Evolutionary conservation across 2,113 vertebrate species (phyloP).

Genomic region (Calidris pygmaea): DNA sequence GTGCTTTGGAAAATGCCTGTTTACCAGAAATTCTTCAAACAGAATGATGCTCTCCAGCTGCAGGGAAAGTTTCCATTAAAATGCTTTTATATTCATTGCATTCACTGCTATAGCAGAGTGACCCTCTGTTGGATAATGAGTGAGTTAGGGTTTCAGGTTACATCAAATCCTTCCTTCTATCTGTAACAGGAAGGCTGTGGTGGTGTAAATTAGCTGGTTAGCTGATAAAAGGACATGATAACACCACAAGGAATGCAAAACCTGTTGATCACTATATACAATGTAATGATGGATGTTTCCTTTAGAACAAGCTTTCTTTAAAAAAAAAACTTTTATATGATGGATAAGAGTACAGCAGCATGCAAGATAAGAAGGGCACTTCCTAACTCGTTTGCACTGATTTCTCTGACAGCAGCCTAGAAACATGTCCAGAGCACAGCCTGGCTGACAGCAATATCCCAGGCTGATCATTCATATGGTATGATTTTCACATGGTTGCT

Average conservation of each 20-base stretch:
- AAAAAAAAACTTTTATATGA: not conserved
- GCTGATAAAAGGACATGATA: conserved; percentile 48
- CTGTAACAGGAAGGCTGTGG: conserved; percentile 30
- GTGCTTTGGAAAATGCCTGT: conserved; percentile 53
- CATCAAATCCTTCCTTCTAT: conserved; percentile 44
- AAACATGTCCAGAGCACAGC: not conserved
- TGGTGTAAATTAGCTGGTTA: conserved; percentile 60
- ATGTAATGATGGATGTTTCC: conserved; percentile 9
- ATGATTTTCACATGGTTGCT: not conserved
- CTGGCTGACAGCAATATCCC: not conserved
- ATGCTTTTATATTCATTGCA: not conserved
- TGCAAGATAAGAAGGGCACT: not conserved
- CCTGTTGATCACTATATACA: not conserved
- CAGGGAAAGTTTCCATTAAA: conserved; percentile 44
- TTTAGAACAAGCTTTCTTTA: not conserved
- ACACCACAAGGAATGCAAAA: conserved; percentile 28
- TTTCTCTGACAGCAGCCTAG: not conserved
- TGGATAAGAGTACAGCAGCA: not conserved
- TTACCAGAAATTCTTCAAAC: conserved; percentile 54
- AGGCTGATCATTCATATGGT: not conserved
- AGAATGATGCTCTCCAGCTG: conserved; percentile 56
- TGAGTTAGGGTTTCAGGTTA: conserved; percentile 24
- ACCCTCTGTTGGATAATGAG: not conserved
- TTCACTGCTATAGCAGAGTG: not conserved
- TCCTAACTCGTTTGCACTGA: not conserved